These are phyloP conservation scores for Eulemur albifrons DNA, from an alignment of 2,797 vertebrate species.

Conservation along the genomic window DNA sequence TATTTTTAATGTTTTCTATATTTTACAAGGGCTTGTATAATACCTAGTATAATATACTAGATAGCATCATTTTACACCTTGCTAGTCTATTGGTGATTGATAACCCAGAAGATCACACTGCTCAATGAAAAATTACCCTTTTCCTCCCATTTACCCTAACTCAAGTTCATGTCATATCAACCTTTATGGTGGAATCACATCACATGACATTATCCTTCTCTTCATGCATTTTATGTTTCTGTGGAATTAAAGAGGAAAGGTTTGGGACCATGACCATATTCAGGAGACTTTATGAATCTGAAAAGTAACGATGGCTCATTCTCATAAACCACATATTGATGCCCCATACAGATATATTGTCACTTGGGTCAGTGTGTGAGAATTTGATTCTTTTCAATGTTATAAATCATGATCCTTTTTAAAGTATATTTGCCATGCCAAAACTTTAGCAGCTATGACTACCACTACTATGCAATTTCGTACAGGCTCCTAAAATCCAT, in stretches of 20 bases:
- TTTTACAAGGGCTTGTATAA: not conserved
- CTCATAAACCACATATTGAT: not conserved
- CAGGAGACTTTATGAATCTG: not conserved
- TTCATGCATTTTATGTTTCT: not conserved
- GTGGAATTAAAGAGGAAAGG: not conserved
- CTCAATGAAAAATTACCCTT: not conserved
- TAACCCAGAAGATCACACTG: not conserved
- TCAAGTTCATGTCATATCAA: not conserved
- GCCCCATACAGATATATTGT: not conserved
- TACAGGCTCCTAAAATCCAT: not conserved
- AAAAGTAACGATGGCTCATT: not conserved
- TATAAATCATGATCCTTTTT: not conserved
- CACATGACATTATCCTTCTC: not conserved
- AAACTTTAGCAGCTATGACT: not conserved
- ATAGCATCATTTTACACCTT: not conserved
- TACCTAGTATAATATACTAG: not conserved
- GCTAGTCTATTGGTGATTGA: not conserved
- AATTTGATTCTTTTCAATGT: not conserved
- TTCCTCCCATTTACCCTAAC: not conserved
- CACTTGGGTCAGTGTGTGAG: not conserved
- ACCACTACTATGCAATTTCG: not conserved
- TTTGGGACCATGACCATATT: not conserved
- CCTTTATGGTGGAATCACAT: not conserved
- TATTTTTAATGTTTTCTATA: constrained; percentile 5
- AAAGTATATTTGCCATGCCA: not conserved